A percentile compares a stretch with the other conserved stretches of the same genome.
phyloP scores from a whole-genome alignment of 2,888 invertebrate species.

The Aporophyla nigra region DNA sequence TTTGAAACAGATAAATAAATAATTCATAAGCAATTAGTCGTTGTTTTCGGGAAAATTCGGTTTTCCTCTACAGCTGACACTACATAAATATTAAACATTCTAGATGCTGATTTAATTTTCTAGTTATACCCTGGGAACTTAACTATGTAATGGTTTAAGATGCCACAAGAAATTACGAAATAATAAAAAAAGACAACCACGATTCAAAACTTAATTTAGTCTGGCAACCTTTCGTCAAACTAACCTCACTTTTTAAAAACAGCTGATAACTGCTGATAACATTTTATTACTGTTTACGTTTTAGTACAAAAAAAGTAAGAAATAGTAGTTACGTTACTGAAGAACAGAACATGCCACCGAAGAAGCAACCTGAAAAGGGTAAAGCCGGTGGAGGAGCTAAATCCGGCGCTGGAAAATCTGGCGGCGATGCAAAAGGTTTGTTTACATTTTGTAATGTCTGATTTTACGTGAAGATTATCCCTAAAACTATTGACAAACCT shows the following conservation, averaged over 20 bases:
- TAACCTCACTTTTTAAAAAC: slow-evolving; percentile 41
- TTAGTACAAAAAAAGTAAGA: neutral
- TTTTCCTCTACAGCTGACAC: neutral
- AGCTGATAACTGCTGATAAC: slow-evolving; percentile 51
- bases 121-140: neutral
- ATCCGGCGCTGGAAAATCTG: slow-evolving; percentile 84
- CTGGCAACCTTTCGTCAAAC: slow-evolving; percentile 15
- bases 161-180: neutral
- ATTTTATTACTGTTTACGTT: slow-evolving; percentile 15
- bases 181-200: neutral
- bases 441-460: slow-evolving; percentile 24
- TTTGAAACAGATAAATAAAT: slow-evolving; percentile 13
- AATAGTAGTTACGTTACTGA: neutral
- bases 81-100: neutral
- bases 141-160: neutral
- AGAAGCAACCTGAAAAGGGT: slow-evolving; percentile 92
- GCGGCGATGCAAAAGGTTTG: slow-evolving; percentile 84
- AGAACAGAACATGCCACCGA: slow-evolving; percentile 92
- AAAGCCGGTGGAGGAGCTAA: slow-evolving; percentile 86
- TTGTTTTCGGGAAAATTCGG: slow-evolving; percentile 17
- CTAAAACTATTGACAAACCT: neutral
- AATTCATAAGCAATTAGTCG: neutral
- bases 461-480: slow-evolving; percentile 5
- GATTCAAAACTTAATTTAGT: neutral
- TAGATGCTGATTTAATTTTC: neutral